Conservation (phyloP, 1,140 invertebrate species). For the Whitmania pigra region DNA sequence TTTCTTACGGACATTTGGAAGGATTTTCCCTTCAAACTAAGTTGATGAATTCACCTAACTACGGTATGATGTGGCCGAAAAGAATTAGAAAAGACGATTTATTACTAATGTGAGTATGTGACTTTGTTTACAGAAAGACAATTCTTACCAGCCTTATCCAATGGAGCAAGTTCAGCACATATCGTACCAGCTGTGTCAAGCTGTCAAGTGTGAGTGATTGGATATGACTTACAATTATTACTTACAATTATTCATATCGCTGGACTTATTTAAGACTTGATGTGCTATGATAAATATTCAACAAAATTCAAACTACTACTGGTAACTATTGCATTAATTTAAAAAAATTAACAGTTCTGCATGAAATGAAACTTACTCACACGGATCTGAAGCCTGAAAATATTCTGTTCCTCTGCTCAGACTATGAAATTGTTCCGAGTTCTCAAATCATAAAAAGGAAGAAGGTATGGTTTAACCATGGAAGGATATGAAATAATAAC, state of each 20-base stretch:
- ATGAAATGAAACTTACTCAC: constrained; percentile 94
- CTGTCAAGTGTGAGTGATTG: constrained; percentile 64
- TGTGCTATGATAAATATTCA: no score
- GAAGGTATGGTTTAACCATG: not conserved
- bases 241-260: not conserved
- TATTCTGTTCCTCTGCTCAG: constrained; percentile 93
- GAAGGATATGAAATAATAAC: not conserved
- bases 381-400: constrained; percentile 99
- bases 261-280: no score
- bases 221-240: not conserved
- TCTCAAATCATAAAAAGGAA: constrained; percentile 13
- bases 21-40: no score
- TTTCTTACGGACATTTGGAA: no score
- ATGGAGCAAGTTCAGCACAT: constrained; percentile 94
- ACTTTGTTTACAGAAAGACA: constrained; percentile 73
- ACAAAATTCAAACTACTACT: no score
- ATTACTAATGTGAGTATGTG: not conserved
- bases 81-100: no score
- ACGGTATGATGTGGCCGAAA: no score
- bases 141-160: constrained; percentile 94
- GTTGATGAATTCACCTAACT: no score
- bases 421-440: constrained; percentile 52
- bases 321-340: no score
- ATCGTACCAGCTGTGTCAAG: constrained; percentile 88
- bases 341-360: constrained; percentile 53